phyloP scores from a whole-genome alignment of 2,888 invertebrate species.

The Synergus gifuensis region DNA sequence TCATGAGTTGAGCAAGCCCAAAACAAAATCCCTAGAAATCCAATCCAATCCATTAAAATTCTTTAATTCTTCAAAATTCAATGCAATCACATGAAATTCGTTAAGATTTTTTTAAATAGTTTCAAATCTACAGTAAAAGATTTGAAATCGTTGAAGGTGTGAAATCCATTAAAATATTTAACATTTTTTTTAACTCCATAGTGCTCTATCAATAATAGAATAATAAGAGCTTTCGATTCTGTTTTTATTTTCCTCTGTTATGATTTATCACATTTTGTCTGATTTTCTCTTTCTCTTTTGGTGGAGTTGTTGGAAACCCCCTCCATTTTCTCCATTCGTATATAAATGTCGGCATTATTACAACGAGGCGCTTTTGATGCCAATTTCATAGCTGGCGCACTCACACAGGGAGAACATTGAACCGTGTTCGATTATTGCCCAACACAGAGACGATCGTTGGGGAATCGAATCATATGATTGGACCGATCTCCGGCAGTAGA shows the following conservation, averaged over 20 bases:
- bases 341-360: slow-evolving; percentile 76
- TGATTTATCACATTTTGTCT: slow-evolving; percentile 21
- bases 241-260: slow-evolving; percentile 44
- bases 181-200: no score
- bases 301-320: slow-evolving; percentile 19
- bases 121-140: no score
- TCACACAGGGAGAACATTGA: slow-evolving; percentile 46
- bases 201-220: slow-evolving; percentile 39
- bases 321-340: slow-evolving; percentile 59
- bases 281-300: background rate
- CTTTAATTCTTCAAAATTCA: no score
- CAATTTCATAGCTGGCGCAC: slow-evolving; percentile 63
- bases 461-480: slow-evolving; percentile 63
- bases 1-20: no score
- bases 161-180: no score
- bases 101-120: no score
- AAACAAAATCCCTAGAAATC: no score
- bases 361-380: slow-evolving; percentile 70
- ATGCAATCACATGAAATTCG: no score
- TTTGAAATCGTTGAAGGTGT: no score
- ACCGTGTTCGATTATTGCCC: slow-evolving; percentile 52
- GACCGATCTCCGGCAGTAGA: slow-evolving; percentile 64
- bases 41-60: no score
- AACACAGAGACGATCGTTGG: slow-evolving; percentile 47
- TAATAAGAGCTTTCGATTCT: slow-evolving; percentile 47